Percentiles rank a stretch among this genome's conserved stretches.
Conservation (phyloP, 2,113 vertebrate species). For the Gobiocypris rarus region DNA sequence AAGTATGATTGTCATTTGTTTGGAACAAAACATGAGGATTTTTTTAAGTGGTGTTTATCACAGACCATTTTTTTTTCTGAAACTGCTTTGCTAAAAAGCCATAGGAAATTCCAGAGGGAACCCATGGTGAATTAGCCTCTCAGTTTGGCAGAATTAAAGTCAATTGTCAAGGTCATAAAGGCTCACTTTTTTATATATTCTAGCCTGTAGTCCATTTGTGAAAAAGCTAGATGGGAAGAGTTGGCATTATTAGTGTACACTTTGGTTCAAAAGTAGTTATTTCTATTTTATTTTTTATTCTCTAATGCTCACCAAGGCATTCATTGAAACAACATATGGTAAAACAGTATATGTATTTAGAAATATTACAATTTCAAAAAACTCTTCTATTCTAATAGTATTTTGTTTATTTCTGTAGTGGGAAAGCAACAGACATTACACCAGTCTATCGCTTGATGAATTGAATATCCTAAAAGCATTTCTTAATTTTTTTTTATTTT, state of each 20-base stretch:
- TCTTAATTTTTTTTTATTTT: too few relatives aligned
- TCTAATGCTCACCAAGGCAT: neutral
- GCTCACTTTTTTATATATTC: neutral
- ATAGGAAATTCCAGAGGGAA: neutral
- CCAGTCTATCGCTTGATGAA: neutral
- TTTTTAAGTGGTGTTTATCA: neutral
- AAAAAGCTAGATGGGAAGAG: neutral
- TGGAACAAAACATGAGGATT: neutral
- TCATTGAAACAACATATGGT: neutral
- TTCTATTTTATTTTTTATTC: too few relatives aligned
- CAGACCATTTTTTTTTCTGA: neutral
- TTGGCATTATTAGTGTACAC: neutral
- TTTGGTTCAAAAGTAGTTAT: neutral
- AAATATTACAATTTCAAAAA: neutral
- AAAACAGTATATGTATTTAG: neutral
- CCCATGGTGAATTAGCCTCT: neutral
- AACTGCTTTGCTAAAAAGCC: neutral
- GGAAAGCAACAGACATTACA: neutral
- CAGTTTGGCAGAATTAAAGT: neutral
- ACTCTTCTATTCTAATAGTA: neutral
- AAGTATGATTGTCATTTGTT: neutral
- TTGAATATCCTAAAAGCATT: too few relatives aligned
- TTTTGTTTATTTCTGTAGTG: neutral
- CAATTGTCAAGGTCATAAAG: neutral
- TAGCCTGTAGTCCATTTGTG: neutral